Conservation (phyloP, 2,888 invertebrate species). For the Eupithecia abbreviata region DNA sequence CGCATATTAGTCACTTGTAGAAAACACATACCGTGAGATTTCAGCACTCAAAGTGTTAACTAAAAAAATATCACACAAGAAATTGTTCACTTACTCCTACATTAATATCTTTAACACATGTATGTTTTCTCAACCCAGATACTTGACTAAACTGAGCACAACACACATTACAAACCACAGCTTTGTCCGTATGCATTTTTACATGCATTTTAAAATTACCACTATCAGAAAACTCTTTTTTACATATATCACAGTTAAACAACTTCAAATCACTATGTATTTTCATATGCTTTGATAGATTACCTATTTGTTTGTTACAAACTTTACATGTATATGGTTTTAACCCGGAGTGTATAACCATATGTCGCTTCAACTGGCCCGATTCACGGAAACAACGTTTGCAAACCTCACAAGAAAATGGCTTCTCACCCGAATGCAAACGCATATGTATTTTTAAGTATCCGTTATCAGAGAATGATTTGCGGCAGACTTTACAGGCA, state of each 20-base stretch:
- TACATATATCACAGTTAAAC: constrained; percentile 60
- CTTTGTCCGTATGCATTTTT: constrained; percentile 60
- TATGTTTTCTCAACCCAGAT: constrained; percentile 60
- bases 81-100: constrained; percentile 1
- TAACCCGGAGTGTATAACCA: constrained; percentile 68
- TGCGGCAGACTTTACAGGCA: constrained; percentile 70
- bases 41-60: no score
- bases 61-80: not conserved
- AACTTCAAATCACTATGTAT: constrained; percentile 66
- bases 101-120: constrained; percentile 48
- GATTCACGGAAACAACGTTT: constrained; percentile 71
- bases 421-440: constrained; percentile 72
- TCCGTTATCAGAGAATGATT: constrained; percentile 75
- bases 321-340: constrained; percentile 75
- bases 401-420: constrained; percentile 69
- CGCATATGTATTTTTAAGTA: constrained; percentile 77
- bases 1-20: no score
- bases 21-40: no score
- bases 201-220: constrained; percentile 67
- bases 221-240: constrained; percentile 65
- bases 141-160: constrained; percentile 60
- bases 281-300: constrained; percentile 72
- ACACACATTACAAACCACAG: constrained; percentile 59
- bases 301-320: constrained; percentile 75
- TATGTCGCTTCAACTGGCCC: constrained; percentile 71